Conservation (phyloP, 2,113 vertebrate species). For the Neolamprologus falcicula region DNA sequence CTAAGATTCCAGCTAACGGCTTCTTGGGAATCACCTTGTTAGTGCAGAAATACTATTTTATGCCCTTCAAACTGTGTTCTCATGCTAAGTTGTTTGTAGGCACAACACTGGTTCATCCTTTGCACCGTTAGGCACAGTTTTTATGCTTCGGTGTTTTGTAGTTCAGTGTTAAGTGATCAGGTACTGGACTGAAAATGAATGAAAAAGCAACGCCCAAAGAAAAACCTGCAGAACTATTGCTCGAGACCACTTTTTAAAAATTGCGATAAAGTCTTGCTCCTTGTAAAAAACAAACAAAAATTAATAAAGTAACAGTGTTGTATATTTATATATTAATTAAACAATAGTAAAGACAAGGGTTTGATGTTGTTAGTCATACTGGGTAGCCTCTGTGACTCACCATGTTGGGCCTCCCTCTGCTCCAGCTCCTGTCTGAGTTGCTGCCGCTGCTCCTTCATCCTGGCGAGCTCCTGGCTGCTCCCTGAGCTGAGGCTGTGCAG, state of each 20-base stretch:
- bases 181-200: not conserved
- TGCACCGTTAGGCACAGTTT: not conserved
- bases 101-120: not conserved
- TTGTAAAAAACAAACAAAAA: not conserved
- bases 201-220: not conserved
- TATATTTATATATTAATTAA: not conserved
- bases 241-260: not conserved
- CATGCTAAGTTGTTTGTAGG: not conserved
- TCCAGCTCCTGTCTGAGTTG: slow-evolving; percentile 77
- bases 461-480: slow-evolving; percentile 69
- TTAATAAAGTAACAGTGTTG: not conserved
- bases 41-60: not conserved
- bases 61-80: not conserved
- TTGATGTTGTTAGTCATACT: not conserved
- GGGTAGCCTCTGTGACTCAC: slow-evolving; percentile 65
- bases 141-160: not conserved
- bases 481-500: slow-evolving; percentile 72
- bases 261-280: rapidly evolving
- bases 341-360: not conserved
- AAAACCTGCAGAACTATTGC: not conserved
- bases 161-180: not conserved
- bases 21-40: not conserved
- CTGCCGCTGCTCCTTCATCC: slow-evolving; percentile 73
- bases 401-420: slow-evolving; percentile 64
- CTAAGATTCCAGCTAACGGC: not conserved